A percentile compares a stretch with the other conserved stretches of the same genome.
phyloP scores from a whole-genome alignment of 2,113 vertebrate species.

The Hippoglossus stenolepis region DNA sequence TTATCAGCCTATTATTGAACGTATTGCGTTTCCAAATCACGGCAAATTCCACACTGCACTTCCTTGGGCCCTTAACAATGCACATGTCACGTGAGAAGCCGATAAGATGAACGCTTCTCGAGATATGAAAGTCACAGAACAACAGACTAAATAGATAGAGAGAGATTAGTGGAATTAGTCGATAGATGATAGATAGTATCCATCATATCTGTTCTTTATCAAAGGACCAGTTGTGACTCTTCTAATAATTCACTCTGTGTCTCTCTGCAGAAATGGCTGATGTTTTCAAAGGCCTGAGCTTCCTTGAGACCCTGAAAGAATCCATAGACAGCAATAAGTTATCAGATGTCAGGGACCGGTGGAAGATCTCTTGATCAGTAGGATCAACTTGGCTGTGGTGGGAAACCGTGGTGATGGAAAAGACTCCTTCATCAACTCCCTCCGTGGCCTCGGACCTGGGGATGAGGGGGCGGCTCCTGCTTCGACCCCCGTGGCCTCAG shows the following conservation, averaged over 20 bases:
- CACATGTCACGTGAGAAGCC: too few relatives aligned
- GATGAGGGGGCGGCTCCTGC: slow-evolving; percentile 66
- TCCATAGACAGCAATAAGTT: slow-evolving; percentile 79
- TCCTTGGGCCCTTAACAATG: too few relatives aligned
- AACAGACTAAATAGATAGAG: too few relatives aligned
- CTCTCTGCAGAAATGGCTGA: slow-evolving; percentile 73
- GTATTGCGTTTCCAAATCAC: too few relatives aligned
- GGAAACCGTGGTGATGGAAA: slow-evolving; percentile 74
- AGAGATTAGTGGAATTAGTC: too few relatives aligned
- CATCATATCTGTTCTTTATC: too few relatives aligned
- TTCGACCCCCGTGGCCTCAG: slow-evolving; percentile 32
- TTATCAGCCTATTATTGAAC: too few relatives aligned
- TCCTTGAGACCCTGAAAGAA: slow-evolving; percentile 79
- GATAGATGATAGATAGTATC: too few relatives aligned
- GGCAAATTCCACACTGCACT: too few relatives aligned
- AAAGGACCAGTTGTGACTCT: neutral
- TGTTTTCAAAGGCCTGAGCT: slow-evolving; percentile 72
- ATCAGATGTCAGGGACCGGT: slow-evolving; percentile 79
- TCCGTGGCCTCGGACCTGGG: slow-evolving; percentile 67
- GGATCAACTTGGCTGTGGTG: slow-evolving; percentile 74
- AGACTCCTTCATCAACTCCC: slow-evolving; percentile 72
- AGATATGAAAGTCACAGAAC: too few relatives aligned
- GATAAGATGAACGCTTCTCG: too few relatives aligned
- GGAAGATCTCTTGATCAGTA: slow-evolving; percentile 81
- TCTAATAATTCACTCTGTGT: neutral